Conservation (phyloP, 2,797 vertebrate species). For the Anableps anableps region DNA sequence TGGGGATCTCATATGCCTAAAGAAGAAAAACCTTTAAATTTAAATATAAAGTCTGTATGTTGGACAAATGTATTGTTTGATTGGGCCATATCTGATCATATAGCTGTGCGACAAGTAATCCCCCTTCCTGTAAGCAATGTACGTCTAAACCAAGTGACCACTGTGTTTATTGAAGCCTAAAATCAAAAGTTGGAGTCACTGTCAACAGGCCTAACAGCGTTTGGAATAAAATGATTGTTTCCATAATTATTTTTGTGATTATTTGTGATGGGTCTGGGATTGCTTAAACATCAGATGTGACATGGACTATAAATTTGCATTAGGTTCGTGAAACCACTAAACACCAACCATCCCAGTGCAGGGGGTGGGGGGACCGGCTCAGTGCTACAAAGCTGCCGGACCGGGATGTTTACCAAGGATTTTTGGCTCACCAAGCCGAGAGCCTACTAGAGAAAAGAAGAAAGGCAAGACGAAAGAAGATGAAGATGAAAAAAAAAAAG, state of each 20-base stretch:
- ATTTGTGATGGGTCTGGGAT: not conserved
- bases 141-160: not conserved
- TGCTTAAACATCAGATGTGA: slow-evolving; percentile 4
- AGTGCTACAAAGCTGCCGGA: slow-evolving; percentile 73
- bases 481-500: slow-evolving; percentile 56
- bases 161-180: not conserved
- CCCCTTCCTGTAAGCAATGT: not conserved
- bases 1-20: not conserved
- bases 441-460: slow-evolving; percentile 71
- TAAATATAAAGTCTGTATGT: not conserved
- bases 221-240: not conserved
- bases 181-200: not conserved
- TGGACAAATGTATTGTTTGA: not conserved
- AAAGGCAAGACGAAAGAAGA: slow-evolving; percentile 73
- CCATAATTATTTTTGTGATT: not conserved
- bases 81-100: not conserved
- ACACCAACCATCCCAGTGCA: slow-evolving; percentile 57
- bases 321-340: slow-evolving; percentile 51
- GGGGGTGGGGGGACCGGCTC: slow-evolving; percentile 54
- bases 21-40: not conserved
- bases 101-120: not conserved
- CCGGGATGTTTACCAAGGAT: slow-evolving; percentile 81
- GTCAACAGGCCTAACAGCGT: not conserved
- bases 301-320: slow-evolving; percentile 21
- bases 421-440: slow-evolving; percentile 75